phyloP scores from a whole-genome alignment of 2,797 vertebrate genomes.

The Pelodytes ibericus region DNA sequence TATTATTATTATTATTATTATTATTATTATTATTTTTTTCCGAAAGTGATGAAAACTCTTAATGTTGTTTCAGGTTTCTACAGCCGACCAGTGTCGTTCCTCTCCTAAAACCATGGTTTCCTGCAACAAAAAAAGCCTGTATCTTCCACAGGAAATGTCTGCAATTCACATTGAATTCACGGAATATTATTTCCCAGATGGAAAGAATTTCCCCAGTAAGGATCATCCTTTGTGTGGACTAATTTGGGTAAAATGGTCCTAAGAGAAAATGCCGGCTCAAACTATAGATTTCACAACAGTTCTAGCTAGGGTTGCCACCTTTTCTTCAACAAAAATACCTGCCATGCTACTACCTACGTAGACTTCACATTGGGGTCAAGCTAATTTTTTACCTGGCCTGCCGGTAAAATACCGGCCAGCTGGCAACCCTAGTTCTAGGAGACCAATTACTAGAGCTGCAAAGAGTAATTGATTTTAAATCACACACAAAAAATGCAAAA shows the following conservation, averaged over 20 bases:
- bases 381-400: too few relatives aligned
- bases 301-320: too few relatives aligned
- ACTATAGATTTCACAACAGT: too few relatives aligned
- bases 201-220: constrained; percentile 96
- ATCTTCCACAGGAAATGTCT: constrained; percentile 97
- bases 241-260: background rate
- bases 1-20: too few relatives aligned
- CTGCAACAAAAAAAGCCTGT: constrained; percentile 97
- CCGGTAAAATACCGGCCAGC: too few relatives aligned
- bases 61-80: constrained; percentile 84
- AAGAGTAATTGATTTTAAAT: too few relatives aligned
- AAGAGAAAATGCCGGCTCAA: background rate
- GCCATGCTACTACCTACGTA: too few relatives aligned
- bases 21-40: background rate
- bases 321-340: too few relatives aligned
- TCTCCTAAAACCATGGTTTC: constrained; percentile 96
- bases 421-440: too few relatives aligned
- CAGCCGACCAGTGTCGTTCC: constrained; percentile 91
- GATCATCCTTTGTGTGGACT: background rate
- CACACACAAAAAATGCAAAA: too few relatives aligned
- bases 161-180: constrained; percentile 96
- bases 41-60: background rate
- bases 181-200: constrained; percentile 98
- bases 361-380: too few relatives aligned
- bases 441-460: too few relatives aligned